Evolutionary conservation across 2,113 vertebrate genomes (phyloP), one percentile per base, ranked within the genome.

Genomic region (Ginglymostoma cirratum): DNA sequence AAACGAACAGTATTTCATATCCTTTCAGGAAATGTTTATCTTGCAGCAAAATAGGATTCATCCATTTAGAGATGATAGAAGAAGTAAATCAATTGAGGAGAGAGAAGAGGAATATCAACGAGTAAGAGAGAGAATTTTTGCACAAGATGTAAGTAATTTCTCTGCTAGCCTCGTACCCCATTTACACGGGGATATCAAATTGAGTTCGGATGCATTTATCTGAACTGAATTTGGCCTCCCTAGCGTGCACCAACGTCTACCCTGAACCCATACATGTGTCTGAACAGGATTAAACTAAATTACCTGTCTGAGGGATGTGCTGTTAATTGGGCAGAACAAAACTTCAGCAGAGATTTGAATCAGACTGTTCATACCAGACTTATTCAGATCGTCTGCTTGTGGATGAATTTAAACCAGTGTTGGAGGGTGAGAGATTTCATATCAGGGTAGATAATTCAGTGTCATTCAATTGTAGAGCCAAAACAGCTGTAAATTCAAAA

Each of bases 41-140:
- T 93, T 83, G 76, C 97, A 98, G 98, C 98, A 98, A 97, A 98
- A 98, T 97, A 98, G 98, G 98, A 97, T 98, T 97, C 98, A 98
- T 98, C 98, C 98, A 97, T 98, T 98, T 98, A 98, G 98, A 98
- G 98, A 98, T 96, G 98, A 98, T 97, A 97, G 98, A 97, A 98
- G 99, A 97, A 99, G 98, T 97, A 99, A 99, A 98, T 99, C 99
- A 95, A 98, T 99, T 97, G 99, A 99, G 98, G 99, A 99, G 97
- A 98, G 99, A 96, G 98, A 99, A 97, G 99, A 99, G 97, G 99
- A 99, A 48, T 99, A 99, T 97, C 99, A 99, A 97, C 98, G 98
- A 97, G 99, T 97, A 96, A 98, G 99, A 97, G 99, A 99, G 55
- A 97, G 99, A 96, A 99, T 99, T 98, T 99, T 99, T 97, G 98